Base-by-base conservation (phyloP, 2,797 vertebrate species). In the Lutjanus campechanus region DNA sequence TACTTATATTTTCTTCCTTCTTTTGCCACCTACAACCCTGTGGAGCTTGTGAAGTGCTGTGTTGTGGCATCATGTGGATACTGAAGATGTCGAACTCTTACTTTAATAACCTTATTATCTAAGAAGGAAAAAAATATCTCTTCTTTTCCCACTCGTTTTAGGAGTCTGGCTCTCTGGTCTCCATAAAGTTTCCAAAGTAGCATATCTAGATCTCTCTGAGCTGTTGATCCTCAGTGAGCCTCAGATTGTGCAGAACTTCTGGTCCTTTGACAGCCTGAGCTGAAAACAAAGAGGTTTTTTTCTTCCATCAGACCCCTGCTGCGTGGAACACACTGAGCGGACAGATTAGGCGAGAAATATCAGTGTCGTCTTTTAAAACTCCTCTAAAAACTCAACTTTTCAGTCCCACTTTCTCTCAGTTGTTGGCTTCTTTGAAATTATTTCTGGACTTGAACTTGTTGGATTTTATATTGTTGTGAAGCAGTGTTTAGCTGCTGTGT, bases 151-250 rank as follows among this genome's bases (percentile, higher is more conserved):
- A 25, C 25, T 25, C 3, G 25, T 25, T 25, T 25, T 25, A 25
- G 25, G 47, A 61, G 19, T 60, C 0, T 12, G 43, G 67, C 9
- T n/a, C 15, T 0, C 7, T 8, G 8, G 0, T 17, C 16, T 0
- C 2, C 25, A 4, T 22, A 43, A 56, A 74, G 13, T 13, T 55
- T 56, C 50, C 0, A 10, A 74, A 36, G 71, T 71, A 22, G 43
- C 29, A 22, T 25, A 9, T 49, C 66, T n/a, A 10, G 66, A 20
- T 43, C 5, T 53, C 40, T 58, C 15, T 41, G 65, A 69, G 71
- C 54, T 17, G 56, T 44, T 63, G 22, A 69, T 41, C 69, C 64
- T 63, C 68, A 29, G 44, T 36, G 59, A 58, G 49, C 58, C 29
- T 43, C 22, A 59, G 60, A 70, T 59, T 15, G 22, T 47, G 20